Evolutionary conservation across 2,797 vertebrate species (phyloP).

Genomic region (Schizopygopsis malacanthus): DNA sequence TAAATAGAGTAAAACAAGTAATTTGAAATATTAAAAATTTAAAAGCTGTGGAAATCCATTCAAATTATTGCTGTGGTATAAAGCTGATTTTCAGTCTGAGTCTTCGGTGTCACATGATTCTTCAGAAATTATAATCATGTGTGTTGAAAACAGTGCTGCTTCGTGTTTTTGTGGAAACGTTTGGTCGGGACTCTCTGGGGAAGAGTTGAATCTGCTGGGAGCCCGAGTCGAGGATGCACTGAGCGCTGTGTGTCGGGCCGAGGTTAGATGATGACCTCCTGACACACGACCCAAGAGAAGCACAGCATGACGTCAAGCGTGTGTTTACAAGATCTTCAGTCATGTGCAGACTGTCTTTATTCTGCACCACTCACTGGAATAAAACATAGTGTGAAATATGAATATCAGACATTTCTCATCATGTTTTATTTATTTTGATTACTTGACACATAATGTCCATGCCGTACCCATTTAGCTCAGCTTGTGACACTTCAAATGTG

Average conservation of each 20-base stretch:
- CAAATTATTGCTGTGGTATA: no score
- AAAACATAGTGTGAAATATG: not conserved
- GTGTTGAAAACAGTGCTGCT: no score
- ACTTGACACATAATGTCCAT: not conserved
- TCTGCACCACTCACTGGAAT: not conserved
- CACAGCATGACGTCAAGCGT: constrained; percentile 17
- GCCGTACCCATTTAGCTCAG: no score
- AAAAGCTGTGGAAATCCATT: no score
- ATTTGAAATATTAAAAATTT: no score
- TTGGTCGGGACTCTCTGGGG: no score
- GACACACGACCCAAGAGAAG: constrained; percentile 36
- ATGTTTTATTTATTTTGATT: not conserved
- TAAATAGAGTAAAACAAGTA: not conserved
- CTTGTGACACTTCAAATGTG: not conserved
- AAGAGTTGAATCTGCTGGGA: no score
- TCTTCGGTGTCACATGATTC: no score
- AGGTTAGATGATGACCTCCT: constrained; percentile 43
- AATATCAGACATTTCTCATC: not conserved
- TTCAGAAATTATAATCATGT: no score
- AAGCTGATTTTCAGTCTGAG: no score
- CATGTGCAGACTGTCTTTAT: not conserved
- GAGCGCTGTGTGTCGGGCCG: not conserved
- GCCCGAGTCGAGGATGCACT: not conserved
- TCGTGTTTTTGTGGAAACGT: no score
- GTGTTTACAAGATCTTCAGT: constrained; percentile 37